Percentiles rank a stretch among this genome's conserved stretches.
phyloP scores from a whole-genome alignment of 2,888 invertebrate genomes.

The Caenorhabditis imperialis region DNA sequence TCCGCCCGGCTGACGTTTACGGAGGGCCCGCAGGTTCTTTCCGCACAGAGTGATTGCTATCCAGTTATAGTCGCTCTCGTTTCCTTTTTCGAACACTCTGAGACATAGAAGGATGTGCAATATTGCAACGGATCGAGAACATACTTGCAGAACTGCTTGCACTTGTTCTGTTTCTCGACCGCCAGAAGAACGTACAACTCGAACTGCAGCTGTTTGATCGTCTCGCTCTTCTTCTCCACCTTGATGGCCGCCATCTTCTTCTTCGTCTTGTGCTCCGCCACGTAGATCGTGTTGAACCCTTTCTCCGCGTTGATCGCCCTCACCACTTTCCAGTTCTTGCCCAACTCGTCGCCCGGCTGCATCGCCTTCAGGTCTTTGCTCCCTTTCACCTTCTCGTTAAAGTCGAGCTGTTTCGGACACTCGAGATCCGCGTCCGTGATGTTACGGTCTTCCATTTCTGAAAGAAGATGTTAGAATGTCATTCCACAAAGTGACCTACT shows the following conservation, averaged over 20 bases:
- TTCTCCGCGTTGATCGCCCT: slow-evolving; percentile 53
- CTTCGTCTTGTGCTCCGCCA: slow-evolving; percentile 51
- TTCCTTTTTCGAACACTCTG: slow-evolving; percentile 58
- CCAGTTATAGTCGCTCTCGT: slow-evolving; percentile 56
- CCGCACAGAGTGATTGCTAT: slow-evolving; percentile 64
- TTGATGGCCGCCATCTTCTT: slow-evolving; percentile 51
- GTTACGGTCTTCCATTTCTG: slow-evolving; percentile 56
- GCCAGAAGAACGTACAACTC: slow-evolving; percentile 58
- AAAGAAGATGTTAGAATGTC: background rate
- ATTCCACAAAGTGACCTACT: background rate
- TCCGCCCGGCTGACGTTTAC: slow-evolving; percentile 55
- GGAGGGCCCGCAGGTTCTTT: slow-evolving; percentile 52
- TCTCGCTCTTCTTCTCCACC: slow-evolving; percentile 56
- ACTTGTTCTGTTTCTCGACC: slow-evolving; percentile 51
- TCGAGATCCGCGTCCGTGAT: slow-evolving; percentile 58
- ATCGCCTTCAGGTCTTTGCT: slow-evolving; percentile 36
- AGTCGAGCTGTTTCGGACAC: slow-evolving; percentile 46
- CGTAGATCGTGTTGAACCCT: slow-evolving; percentile 61
- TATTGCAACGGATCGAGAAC: too few species aligned
- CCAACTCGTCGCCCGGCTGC: slow-evolving; percentile 51
- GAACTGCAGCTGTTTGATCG: slow-evolving; percentile 56
- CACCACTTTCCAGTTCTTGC: slow-evolving; percentile 60
- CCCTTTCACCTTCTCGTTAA: slow-evolving; percentile 25
- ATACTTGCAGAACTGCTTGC: slow-evolving; percentile 60
- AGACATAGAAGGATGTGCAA: too few species aligned